Base-by-base conservation (phyloP, 1,140 invertebrate genomes). In the Mercenaria mercenaria region DNA sequence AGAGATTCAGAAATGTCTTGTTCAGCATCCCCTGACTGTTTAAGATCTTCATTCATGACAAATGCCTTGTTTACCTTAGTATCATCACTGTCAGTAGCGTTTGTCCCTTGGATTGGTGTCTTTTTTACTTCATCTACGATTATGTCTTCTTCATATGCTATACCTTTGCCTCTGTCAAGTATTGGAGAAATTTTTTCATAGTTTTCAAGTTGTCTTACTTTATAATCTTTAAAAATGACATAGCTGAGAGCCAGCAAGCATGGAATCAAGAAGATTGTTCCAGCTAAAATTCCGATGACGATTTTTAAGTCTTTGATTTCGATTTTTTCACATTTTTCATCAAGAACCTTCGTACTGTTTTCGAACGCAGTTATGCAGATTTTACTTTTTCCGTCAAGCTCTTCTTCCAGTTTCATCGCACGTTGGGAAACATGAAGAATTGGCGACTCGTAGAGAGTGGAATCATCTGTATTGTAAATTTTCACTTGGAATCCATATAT, bases 261-360 rank as follows among this genome's bases (percentile, higher is more conserved):
- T 0, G 94, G 94, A 61, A 93, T 86, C 13, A 94, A 50, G 81
- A 93, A 93, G 43, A 94, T 82, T 0, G 91, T 77, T 3, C 93
- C 94, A 15, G 94, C 94, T 15, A 94, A 52, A 61, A 94, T 93
- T 29, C 94, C 94, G 26, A 92, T 91, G 3, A 94, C 61, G 20
- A 91, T 88, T 67, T 89, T 89, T 10, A 83, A 59, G 52, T 89
- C 80, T n/a, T 32, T 59, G 0, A 82, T 39, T 15, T 67, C 52
- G 8, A 86, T 26, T 2, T 81, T 50, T 34, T 92, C 72, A 52
- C 89, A 90, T 69, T 84, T 72, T 43, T 72, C 89, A 4, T n/a
- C 39, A 13, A 80, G 43, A 6, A 74, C 41, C 0, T 34, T 50
- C 2, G 87, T 64, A 13, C 43, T 69, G 43, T 92, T 89, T 52